These are phyloP conservation scores for Tetragonula carbonaria DNA, from an alignment of 2,888 invertebrate species.

Conservation along the genomic window DNA sequence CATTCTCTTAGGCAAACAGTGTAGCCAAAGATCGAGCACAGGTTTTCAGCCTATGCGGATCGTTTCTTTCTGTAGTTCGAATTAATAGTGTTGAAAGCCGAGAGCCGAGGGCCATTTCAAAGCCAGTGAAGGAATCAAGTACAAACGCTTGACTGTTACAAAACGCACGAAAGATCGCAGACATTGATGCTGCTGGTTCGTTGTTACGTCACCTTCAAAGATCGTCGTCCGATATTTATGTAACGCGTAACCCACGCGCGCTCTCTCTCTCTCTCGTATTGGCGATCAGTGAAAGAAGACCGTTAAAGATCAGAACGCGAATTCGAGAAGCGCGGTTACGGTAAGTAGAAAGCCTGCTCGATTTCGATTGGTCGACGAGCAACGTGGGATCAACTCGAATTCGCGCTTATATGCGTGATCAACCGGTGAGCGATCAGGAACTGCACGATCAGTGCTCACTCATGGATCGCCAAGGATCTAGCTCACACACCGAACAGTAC, in stretches of 20 bases:
- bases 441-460: constrained; percentile 1
- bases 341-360: constrained; percentile 63
- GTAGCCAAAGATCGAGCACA: constrained; percentile 47
- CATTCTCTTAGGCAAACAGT: not conserved
- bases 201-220: constrained; percentile 40
- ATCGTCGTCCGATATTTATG: constrained; percentile 57
- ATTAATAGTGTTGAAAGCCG: constrained; percentile 18
- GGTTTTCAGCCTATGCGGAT: not conserved
- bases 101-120: not conserved
- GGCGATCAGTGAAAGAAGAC: constrained; percentile 50
- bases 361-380: constrained; percentile 39
- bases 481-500: not conserved
- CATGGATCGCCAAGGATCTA: not conserved
- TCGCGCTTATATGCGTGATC: constrained; percentile 59
- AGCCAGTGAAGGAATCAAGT: not conserved
- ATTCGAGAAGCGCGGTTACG: constrained; percentile 37
- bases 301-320: constrained; percentile 17
- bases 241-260: constrained; percentile 44
- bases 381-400: constrained; percentile 38
- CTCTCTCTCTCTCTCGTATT: not conserved
- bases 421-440: not conserved
- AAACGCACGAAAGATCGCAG: constrained; percentile 23
- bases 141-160: constrained; percentile 11
- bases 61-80: not conserved
- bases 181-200: not conserved